Percentiles rank a stretch among this genome's conserved stretches.
These are phyloP conservation scores for Plemyria rubiginata DNA, from an alignment of 2,888 invertebrate species.

Conservation along the genomic window DNA sequence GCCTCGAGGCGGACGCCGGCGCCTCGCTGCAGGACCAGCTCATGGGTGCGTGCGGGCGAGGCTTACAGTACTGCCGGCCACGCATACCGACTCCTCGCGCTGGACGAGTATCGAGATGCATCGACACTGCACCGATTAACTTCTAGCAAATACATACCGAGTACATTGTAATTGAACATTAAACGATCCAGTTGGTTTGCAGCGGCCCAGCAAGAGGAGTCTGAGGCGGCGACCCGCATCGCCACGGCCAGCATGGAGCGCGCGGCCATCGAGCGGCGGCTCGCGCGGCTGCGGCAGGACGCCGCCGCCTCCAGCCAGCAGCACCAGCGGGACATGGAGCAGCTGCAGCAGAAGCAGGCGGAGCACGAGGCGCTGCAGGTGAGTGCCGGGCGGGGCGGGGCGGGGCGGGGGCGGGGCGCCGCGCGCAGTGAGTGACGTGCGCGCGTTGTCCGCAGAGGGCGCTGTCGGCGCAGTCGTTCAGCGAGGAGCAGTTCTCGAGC, in stretches of 20 bases:
- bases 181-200: no score
- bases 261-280: conserved; percentile 85
- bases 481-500: conserved; percentile 75
- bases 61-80: no score
- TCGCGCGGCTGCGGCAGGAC: conserved; percentile 88
- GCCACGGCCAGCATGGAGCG: conserved; percentile 92
- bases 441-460: conserved; percentile 65
- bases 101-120: no score
- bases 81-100: no score
- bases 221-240: conserved; percentile 91
- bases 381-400: no score
- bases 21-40: conserved; percentile 95
- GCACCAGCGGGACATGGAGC: conserved; percentile 86
- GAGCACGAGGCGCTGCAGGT: conserved; percentile 80
- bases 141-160: no score
- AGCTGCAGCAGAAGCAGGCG: conserved; percentile 70
- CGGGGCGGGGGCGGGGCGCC: conserved; percentile 72
- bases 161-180: no score
- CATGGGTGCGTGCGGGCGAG: conserved; percentile 89
- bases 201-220: conserved; percentile 88
- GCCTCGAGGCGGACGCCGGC: conserved; percentile 89
- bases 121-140: no score
- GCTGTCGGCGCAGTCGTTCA: conserved; percentile 83
- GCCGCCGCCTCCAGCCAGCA: conserved; percentile 87
- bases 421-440: conserved; percentile 65